phyloP scores from a whole-genome alignment of 2,888 invertebrate species.

The Steinernema carpocapsae region DNA sequence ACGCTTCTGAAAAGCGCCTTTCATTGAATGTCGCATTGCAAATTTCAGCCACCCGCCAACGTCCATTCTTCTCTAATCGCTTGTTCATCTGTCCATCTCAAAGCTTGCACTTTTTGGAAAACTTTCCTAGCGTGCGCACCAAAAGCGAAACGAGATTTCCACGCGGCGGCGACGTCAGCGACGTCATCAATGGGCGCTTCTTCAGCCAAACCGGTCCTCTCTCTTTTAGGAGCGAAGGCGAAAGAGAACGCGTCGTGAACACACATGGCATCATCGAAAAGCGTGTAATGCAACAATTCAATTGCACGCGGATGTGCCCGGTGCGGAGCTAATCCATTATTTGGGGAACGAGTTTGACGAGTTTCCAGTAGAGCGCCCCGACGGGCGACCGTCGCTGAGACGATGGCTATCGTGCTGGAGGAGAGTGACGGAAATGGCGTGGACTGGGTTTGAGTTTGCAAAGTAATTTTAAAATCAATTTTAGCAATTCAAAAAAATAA shows the following conservation, averaged over 20 bases:
- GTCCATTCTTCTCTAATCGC: too few species aligned
- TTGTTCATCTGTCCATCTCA: not conserved
- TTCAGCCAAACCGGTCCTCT: too few species aligned
- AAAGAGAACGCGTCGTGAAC: not conserved
- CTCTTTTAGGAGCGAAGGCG: conserved; percentile 8
- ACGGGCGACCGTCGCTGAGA: too few species aligned
- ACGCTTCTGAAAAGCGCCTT: too few species aligned
- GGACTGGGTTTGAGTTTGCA: too few species aligned
- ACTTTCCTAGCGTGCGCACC: not conserved
- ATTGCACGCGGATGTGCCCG: conserved; percentile 19
- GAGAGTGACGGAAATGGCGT: too few species aligned
- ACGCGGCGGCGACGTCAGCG: not conserved
- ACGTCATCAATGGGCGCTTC: conserved; percentile 20
- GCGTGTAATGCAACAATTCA: conserved; percentile 31
- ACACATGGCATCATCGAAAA: conserved; percentile 18
- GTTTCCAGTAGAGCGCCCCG: too few species aligned
- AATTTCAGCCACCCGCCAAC: too few species aligned
- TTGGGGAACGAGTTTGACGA: not conserved
- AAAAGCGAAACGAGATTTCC: conserved; percentile 17
- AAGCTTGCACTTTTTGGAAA: conserved; percentile 1
- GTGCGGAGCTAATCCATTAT: conserved; percentile 5
- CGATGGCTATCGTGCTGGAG: too few species aligned
- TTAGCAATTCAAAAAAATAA: too few species aligned
- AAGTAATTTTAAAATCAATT: too few species aligned
- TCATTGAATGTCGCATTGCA: too few species aligned